Evolutionary conservation across 2,888 invertebrate species (phyloP).

Genomic region (Epistrophe grossulariae): DNA sequence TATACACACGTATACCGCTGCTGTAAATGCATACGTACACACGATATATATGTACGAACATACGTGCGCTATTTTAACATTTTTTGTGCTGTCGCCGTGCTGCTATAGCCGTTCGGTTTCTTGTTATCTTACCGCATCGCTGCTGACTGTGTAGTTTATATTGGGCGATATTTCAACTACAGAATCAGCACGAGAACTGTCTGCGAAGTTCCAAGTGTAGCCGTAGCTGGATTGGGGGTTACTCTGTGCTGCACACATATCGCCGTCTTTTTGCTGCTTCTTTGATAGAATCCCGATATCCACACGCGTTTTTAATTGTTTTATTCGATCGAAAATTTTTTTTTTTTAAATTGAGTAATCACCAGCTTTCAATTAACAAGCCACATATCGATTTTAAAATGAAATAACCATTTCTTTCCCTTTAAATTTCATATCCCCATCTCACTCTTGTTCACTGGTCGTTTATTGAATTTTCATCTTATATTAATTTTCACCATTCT

Average conservation of each 20-base stretch:
- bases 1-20: slow-evolving; percentile 60
- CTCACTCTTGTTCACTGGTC: slow-evolving; percentile 62
- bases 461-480: slow-evolving; percentile 67
- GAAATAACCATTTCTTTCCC: slow-evolving; percentile 56
- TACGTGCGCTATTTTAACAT: slow-evolving; percentile 76
- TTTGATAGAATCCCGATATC: slow-evolving; percentile 40
- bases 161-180: slow-evolving; percentile 84
- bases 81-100: slow-evolving; percentile 42
- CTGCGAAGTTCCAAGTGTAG: slow-evolving; percentile 84
- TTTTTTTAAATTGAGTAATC: slow-evolving; percentile 67
- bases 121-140: slow-evolving; percentile 83
- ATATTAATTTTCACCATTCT: slow-evolving; percentile 64
- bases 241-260: slow-evolving; percentile 84
- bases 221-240: slow-evolving; percentile 84
- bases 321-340: slow-evolving; percentile 6
- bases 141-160: slow-evolving; percentile 84
- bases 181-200: slow-evolving; percentile 83
- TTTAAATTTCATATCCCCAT: slow-evolving; percentile 58
- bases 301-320: slow-evolving; percentile 50
- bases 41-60: slow-evolving; percentile 68
- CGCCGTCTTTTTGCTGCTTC: slow-evolving; percentile 17
- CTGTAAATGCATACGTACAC: slow-evolving; percentile 78
- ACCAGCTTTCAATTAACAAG: slow-evolving; percentile 67
- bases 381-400: slow-evolving; percentile 74
- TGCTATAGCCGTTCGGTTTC: slow-evolving; percentile 30